Percentiles rank a stretch among this genome's conserved stretches.
These are phyloP conservation scores for Hydropsyche betteni DNA, from an alignment of 2,888 invertebrate genomes.

Conservation along the genomic window DNA sequence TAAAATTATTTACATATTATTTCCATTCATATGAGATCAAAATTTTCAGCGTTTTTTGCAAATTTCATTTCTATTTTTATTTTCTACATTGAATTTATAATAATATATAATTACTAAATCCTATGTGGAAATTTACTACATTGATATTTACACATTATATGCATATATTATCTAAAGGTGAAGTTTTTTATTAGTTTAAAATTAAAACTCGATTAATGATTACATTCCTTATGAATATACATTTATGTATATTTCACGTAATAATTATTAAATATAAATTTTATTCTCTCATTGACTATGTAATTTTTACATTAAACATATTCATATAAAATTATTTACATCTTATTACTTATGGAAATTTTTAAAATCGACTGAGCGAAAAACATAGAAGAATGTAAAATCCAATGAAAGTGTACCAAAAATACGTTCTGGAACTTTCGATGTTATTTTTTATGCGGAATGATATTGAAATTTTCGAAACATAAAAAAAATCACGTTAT, in stretches of 20 bases:
- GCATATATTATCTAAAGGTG: constrained; percentile 26
- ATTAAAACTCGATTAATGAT: constrained; percentile 19
- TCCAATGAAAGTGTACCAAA: not conserved
- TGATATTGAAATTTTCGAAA: not conserved
- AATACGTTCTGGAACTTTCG: constrained; percentile 7
- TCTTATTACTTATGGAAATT: not conserved
- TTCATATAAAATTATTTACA: constrained; percentile 25
- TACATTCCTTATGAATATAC: constrained; percentile 20
- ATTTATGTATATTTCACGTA: constrained; percentile 23
- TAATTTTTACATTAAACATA: constrained; percentile 6
- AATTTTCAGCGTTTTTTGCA: constrained; percentile 14
- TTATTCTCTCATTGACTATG: constrained; percentile 21
- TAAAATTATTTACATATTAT: constrained; percentile 12
- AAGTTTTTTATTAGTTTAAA: constrained; percentile 21
- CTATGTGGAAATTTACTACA: constrained; percentile 27
- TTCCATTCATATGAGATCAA: constrained; percentile 25
- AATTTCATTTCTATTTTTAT: constrained; percentile 17
- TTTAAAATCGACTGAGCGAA: constrained; percentile 21
- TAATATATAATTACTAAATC: constrained; percentile 18
- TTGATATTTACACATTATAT: constrained; percentile 32
- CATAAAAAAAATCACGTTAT: not conserved
- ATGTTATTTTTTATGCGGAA: not conserved
- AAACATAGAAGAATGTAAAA: constrained; percentile 17
- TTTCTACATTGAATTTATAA: constrained; percentile 17
- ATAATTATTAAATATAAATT: constrained; percentile 22